Base-by-base conservation (phyloP, 2,888 invertebrate species). In the Synergus itoensis region DNA sequence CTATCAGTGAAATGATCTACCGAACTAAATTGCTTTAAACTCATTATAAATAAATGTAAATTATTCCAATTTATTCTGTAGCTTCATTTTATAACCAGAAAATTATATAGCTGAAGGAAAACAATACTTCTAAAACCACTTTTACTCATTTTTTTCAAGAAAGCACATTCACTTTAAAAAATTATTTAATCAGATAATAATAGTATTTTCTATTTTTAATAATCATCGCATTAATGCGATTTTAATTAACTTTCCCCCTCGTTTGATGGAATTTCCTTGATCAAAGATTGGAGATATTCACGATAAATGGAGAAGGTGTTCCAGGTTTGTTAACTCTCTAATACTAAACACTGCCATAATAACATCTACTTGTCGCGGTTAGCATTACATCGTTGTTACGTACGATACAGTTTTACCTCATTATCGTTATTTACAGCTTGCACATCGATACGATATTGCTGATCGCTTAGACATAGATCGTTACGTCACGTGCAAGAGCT, bases 401-500 rank as follows among this genome's bases (percentile, higher is more conserved):
- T 36, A 73, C 48, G 48, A 9, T 69, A 48, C 48, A 73, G 36
- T 73, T 73, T 73, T 73, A 73, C 73, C 73, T 73, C 73, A 73
- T 73, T 57, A 73, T 73, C 53, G 73, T 73, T 73, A 73, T 73
- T 73, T 73, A 73, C 53, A 73, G 73, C 40, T n/a, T 53, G 73
- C 48, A 73, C 73, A 73, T 73, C 53, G 53, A 73, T 53, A 28
- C 36, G 53, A 53, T 53, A 73, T 73, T 73, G 53, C 73, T n/a
- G 53, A 73, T 73, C 73, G 36, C n/a, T 73, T 57, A 73, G 48
- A 73, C 73, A 73, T 53, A 57, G 73, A 73, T 73, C 53, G 73
- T 73, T 73, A 53, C 53, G 53, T 73, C 73, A 73, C 73, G 53
- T 48, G 36, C 73, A 73, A 73, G 73, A 73, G 11, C 28, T n/a